These are phyloP conservation scores for Tipula unca DNA, from an alignment of 2,888 invertebrate genomes.

Conservation along the genomic window DNA sequence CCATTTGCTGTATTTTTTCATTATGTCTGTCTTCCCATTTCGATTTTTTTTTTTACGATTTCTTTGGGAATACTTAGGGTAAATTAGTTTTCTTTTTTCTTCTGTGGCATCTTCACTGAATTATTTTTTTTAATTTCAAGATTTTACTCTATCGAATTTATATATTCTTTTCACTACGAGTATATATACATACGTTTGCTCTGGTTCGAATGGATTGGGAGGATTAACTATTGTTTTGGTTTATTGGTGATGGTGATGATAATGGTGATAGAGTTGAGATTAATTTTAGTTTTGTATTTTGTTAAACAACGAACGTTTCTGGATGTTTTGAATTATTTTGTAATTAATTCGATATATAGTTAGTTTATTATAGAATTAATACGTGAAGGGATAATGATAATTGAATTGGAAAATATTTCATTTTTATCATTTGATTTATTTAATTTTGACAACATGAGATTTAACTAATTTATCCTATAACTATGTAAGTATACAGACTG, in stretches of 20 bases:
- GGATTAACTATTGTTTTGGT: not conserved
- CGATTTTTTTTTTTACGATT: not conserved
- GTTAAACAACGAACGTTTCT: not conserved
- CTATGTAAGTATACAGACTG: no score
- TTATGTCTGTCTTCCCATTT: not conserved
- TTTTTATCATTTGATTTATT: no score
- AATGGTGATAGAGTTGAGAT: not conserved
- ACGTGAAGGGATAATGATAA: not conserved
- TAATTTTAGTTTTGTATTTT: not conserved
- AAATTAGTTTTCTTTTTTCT: slow-evolving; percentile 14
- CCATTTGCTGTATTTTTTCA: not conserved
- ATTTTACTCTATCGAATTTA: not conserved
- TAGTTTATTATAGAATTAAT: not conserved
- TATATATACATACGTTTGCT: not conserved
- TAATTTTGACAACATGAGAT: no score
- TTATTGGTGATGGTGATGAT: not conserved
- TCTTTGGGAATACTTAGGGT: slow-evolving; percentile 8
- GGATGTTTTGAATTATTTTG: not conserved
- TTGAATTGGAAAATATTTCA: not conserved
- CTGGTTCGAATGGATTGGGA: not conserved
- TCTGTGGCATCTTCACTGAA: not conserved
- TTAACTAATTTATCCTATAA: no score
- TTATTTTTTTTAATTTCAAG: not conserved
- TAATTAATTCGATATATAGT: not conserved
- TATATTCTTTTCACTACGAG: not conserved